Conservation (phyloP, 2,797 vertebrate genomes). For the Tragopan temminckii region DNA sequence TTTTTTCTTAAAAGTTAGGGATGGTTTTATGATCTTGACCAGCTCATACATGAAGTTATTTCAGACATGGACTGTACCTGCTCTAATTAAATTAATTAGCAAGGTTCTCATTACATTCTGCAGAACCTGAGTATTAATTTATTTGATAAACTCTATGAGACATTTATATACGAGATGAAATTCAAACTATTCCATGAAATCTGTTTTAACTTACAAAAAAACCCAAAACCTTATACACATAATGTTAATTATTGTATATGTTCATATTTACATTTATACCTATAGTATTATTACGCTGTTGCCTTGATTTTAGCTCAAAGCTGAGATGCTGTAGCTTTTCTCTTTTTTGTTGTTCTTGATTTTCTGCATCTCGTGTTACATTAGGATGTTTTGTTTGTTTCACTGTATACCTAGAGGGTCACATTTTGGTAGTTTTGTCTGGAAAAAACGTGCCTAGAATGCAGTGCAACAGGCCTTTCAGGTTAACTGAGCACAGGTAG, state of each 20-base stretch:
- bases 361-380: constrained; percentile 3
- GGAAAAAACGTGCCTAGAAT: constrained; percentile 71
- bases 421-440: constrained; percentile 72
- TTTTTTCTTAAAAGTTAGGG: not conserved
- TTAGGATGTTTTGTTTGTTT: constrained; percentile 50
- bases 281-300: not conserved
- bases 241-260: not conserved
- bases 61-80: not conserved
- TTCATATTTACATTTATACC: not conserved
- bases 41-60: not conserved
- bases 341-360: not conserved
- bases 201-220: not conserved
- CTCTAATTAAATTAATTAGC: not conserved
- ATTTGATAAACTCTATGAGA: not conserved
- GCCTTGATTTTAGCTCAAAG: not conserved
- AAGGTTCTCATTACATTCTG: not conserved
- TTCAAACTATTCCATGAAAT: not conserved
- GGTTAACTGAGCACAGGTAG: constrained; percentile 38
- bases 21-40: not conserved
- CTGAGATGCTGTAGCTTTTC: not conserved
- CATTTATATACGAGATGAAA: not conserved
- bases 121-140: not conserved
- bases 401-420: constrained; percentile 54
- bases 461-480: constrained; percentile 56
- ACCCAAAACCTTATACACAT: no score